phyloP scores from a whole-genome alignment of 2,113 vertebrate genomes.

The Philantomba maxwellii region DNA sequence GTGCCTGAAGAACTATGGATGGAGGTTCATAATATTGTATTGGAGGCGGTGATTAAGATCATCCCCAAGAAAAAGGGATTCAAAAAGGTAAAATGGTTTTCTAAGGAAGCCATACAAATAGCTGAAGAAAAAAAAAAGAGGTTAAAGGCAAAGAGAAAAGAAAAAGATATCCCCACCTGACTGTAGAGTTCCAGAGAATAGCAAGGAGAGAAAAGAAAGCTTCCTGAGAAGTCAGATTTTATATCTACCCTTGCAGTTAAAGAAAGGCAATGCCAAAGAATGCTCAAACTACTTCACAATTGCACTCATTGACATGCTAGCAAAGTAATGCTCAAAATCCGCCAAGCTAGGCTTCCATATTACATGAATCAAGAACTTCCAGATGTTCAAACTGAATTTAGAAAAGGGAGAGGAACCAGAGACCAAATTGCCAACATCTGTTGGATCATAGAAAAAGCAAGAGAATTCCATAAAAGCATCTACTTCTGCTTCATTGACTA shows the following conservation, averaged over 20 bases:
- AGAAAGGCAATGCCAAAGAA: background rate
- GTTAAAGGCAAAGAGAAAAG: background rate
- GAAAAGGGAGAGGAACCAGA: background rate
- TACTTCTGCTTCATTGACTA: background rate
- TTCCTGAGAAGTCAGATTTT: background rate
- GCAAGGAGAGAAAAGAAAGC: background rate
- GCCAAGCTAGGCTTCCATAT: background rate
- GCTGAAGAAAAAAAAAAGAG: background rate
- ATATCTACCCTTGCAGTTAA: background rate
- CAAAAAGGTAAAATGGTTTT: background rate
- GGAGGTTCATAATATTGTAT: background rate
- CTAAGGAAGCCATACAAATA: background rate
- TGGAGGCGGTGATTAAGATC: background rate
- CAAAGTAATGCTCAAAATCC: background rate
- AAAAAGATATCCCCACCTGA: background rate
- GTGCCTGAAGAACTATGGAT: background rate
- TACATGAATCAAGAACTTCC: background rate
- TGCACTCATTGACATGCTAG: background rate
- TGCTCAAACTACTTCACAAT: background rate
- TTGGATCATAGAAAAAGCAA: background rate
- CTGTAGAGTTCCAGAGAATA: background rate
- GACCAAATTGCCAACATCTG: background rate
- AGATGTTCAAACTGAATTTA: background rate
- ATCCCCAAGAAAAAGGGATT: background rate
- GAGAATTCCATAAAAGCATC: background rate